These are phyloP conservation scores for Phymorhynchus buccinoides DNA, from an alignment of 1,140 invertebrate genomes.

Conservation along the genomic window DNA sequence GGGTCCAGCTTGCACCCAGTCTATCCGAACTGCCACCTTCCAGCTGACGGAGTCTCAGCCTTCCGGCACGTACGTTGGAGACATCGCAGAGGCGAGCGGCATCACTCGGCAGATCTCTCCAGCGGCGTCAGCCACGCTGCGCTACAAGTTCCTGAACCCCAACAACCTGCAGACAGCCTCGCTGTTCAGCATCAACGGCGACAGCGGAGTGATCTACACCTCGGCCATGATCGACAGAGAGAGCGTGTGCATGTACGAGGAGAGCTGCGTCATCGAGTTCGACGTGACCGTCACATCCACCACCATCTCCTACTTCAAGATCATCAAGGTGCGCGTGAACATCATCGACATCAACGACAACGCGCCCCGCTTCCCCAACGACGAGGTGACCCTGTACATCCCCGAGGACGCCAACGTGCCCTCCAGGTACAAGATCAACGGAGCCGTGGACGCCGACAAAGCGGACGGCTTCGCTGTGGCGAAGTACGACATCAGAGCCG, in stretches of 20 bases:
- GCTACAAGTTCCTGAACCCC: constrained; percentile 48
- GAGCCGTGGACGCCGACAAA: constrained; percentile 62
- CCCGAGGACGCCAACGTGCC: constrained; percentile 71
- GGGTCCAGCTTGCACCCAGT: not conserved
- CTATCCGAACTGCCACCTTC: constrained; percentile 39
- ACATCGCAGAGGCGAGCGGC: constrained; percentile 39
- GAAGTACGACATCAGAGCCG: constrained; percentile 59
- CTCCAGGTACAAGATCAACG: constrained; percentile 81
- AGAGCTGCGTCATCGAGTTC: constrained; percentile 56
- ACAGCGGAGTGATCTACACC: constrained; percentile 59
- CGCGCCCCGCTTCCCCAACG: constrained; percentile 82
- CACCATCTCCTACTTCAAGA: constrained; percentile 54
- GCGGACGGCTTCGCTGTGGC: constrained; percentile 77
- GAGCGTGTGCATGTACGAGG: constrained; percentile 52
- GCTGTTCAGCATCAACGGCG: constrained; percentile 56
- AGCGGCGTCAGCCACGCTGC: constrained; percentile 29
- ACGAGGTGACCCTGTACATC: constrained; percentile 56
- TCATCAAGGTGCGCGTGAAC: constrained; percentile 60
- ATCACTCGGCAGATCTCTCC: constrained; percentile 31
- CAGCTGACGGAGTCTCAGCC: constrained; percentile 41
- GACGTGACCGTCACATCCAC: constrained; percentile 59
- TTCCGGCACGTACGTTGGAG: constrained; percentile 47
- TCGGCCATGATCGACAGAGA: constrained; percentile 65
- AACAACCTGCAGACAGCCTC: constrained; percentile 43
- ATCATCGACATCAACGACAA: constrained; percentile 92